A percentile compares a stretch with the other conserved stretches of the same genome.
Conservation (phyloP, 2,113 vertebrate genomes). For the Ailuropoda melanoleuca region DNA sequence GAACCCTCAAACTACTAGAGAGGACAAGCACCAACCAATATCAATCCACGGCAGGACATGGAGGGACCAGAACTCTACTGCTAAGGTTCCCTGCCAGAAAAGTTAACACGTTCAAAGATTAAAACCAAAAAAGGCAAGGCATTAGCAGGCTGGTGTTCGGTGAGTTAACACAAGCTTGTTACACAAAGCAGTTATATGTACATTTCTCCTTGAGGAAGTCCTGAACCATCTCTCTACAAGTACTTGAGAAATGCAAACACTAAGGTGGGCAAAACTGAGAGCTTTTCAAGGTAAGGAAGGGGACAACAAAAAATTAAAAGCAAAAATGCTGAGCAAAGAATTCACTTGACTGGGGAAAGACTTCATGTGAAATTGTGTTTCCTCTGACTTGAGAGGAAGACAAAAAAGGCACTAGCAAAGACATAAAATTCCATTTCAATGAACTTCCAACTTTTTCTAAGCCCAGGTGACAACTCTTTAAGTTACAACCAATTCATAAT, state of each 20-base stretch:
- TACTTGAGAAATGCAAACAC: not conserved
- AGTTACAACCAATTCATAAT: not conserved
- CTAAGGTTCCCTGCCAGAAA: not conserved
- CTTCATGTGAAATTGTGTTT: not conserved
- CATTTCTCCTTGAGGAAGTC: not conserved
- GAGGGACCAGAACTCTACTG: not conserved
- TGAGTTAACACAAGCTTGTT: not conserved
- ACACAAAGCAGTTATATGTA: not conserved
- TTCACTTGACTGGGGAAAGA: not conserved
- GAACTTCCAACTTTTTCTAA: constrained; percentile 18
- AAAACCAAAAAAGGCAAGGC: not conserved
- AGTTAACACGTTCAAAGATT: not conserved
- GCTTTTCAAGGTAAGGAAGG: not conserved
- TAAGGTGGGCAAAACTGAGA: not conserved
- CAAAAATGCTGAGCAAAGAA: not conserved
- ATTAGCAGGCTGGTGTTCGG: not conserved
- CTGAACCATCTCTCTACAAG: not conserved
- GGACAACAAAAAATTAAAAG: not conserved
- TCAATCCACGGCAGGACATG: not conserved
- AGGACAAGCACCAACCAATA: not conserved
- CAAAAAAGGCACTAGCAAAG: not conserved
- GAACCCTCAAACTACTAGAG: not conserved
- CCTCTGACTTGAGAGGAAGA: not conserved
- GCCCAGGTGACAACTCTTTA: not conserved
- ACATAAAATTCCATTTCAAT: constrained; percentile 5